Evolutionary conservation across 2,888 invertebrate genomes (phyloP).

Genomic region (Ectemnius continuus): DNA sequence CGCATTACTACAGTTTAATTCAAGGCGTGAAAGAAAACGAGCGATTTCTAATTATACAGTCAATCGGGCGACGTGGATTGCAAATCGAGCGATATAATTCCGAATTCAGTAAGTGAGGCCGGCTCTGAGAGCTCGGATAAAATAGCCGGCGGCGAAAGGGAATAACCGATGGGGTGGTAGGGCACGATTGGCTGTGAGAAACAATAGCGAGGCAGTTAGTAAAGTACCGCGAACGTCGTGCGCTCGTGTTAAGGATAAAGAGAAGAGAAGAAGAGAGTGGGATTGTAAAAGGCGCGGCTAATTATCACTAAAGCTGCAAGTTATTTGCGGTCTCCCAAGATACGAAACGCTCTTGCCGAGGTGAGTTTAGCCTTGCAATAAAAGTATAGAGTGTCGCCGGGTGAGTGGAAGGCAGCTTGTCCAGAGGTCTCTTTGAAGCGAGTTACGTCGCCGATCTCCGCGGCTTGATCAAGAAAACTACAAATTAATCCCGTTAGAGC

Average conservation of each 20-base stretch:
- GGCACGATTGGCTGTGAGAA: conserved; percentile 38
- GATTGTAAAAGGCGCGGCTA: conserved; percentile 42
- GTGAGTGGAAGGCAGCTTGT: no score
- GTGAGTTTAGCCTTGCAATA: no score
- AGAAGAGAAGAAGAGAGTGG: no score
- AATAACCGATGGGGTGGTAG: conserved; percentile 41
- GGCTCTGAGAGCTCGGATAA: conserved; percentile 38
- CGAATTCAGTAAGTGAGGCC: conserved; percentile 48
- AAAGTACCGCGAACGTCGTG: conserved; percentile 38
- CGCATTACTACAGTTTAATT: no score
- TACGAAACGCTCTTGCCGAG: conserved; percentile 2
- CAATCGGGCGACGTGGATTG: not conserved
- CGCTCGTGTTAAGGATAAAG: conserved; percentile 11
- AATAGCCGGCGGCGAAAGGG: conserved; percentile 34
- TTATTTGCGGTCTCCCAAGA: conserved; percentile 41
- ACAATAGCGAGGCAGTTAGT: conserved; percentile 45
- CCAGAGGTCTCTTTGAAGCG: no score
- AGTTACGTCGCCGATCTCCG: not conserved
- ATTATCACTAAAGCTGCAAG: conserved; percentile 53
- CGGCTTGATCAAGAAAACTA: conserved; percentile 1
- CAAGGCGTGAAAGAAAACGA: no score
- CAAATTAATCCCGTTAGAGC: conserved; percentile 2
- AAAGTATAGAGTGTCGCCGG: no score
- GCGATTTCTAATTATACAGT: conserved; percentile 16
- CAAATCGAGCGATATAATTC: conserved; percentile 33